Evolutionary conservation across 1,140 invertebrate species (phyloP).

Genomic region (Colletes gigas): DNA sequence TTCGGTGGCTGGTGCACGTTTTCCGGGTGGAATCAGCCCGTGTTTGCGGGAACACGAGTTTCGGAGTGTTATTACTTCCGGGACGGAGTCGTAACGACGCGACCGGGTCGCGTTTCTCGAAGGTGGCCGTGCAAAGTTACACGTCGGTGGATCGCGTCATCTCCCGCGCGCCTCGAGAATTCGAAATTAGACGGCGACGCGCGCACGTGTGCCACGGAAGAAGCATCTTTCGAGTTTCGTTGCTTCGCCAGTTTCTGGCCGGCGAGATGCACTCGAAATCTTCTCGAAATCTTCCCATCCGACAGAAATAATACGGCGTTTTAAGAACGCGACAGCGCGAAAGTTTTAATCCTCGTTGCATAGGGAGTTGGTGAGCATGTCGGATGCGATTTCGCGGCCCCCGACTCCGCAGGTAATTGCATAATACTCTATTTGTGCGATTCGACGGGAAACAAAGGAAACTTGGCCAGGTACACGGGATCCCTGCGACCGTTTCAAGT

Average conservation of each 20-base stretch:
- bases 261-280: not conserved
- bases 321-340: not conserved
- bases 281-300: not conserved
- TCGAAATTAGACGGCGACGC: conserved; percentile 28
- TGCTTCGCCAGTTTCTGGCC: not conserved
- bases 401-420: not conserved
- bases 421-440: conserved; percentile 13
- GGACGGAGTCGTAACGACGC: conserved; percentile 33
- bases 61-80: conserved; percentile 64
- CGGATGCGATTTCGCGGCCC: not conserved
- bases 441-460: not conserved
- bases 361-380: not conserved
- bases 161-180: not conserved
- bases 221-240: not conserved
- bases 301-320: too few species aligned
- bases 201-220: not conserved
- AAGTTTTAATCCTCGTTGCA: not conserved
- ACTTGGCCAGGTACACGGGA: not conserved
- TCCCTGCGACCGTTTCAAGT: not conserved
- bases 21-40: not conserved
- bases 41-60: conserved; percentile 7
- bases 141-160: conserved; percentile 35
- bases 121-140: conserved; percentile 38
- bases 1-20: too few species aligned
- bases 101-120: conserved; percentile 11